Evolutionary conservation across 2,797 vertebrate genomes (phyloP).

Genomic region (Limnodromus scolopaceus): DNA sequence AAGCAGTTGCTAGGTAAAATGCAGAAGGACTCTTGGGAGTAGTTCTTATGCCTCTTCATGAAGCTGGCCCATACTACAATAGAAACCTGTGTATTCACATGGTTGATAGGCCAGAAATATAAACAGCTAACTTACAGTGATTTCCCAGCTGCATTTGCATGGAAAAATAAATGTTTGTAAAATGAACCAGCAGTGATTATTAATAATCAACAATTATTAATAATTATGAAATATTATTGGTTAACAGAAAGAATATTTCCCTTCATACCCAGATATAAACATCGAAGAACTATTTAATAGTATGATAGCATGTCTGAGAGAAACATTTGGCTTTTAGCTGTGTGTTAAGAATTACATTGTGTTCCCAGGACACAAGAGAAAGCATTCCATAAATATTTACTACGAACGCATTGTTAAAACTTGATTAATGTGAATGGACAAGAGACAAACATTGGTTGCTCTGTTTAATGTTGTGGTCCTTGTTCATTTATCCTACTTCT

Average conservation of each 20-base stretch:
- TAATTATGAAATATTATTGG: neutral
- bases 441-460: neutral
- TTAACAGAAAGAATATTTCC: neutral
- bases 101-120: neutral
- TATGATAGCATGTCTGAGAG: neutral
- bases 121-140: neutral
- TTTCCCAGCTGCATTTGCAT: neutral
- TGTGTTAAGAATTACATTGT: neutral
- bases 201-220: neutral
- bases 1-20: neutral
- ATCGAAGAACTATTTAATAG: neutral
- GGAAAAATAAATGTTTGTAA: neutral
- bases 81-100: neutral
- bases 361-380: neutral
- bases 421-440: neutral
- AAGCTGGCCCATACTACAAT: neutral
- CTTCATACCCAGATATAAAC: neutral
- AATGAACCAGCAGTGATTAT: neutral
- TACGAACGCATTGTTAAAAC: neutral
- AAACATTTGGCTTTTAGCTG: neutral
- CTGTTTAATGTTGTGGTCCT: neutral
- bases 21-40: neutral
- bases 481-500: neutral
- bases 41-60: neutral
- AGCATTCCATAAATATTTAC: slow-evolving; percentile 1